Evolutionary conservation across 1,140 invertebrate genomes (phyloP).

Genomic region (Zaprionus lachaisei): DNA sequence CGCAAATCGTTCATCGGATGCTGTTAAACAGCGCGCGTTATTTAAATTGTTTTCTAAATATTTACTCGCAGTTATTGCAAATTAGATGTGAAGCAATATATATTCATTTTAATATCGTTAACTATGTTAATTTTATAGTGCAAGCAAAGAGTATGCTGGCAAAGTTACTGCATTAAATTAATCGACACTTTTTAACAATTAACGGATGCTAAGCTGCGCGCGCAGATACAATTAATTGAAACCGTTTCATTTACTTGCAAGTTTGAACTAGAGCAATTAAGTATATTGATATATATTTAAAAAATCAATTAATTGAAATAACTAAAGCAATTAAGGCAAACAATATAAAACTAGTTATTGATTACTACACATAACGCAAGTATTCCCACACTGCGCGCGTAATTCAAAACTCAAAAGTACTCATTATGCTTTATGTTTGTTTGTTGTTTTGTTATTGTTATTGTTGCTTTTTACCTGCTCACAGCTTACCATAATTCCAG

Average conservation of each 20-base stretch:
- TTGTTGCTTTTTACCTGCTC: neutral
- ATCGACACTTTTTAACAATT: neutral
- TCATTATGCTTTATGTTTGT: neutral
- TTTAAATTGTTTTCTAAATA: neutral
- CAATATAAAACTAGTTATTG: too few species aligned
- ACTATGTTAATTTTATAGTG: neutral
- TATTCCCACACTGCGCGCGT: neutral
- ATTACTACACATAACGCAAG: neutral
- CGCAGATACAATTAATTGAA: neutral
- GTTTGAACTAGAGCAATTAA: too few species aligned
- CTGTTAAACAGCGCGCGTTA: neutral
- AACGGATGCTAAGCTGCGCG: neutral
- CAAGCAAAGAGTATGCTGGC: too few species aligned
- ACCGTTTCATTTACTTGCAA: too few species aligned
- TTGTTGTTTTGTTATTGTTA: neutral
- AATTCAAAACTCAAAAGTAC: neutral
- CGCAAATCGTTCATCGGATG: neutral
- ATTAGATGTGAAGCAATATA: neutral
- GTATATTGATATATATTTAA: neutral
- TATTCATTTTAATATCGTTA: neutral
- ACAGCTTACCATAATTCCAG: conserved; percentile 4
- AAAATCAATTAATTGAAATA: neutral
- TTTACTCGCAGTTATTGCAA: neutral
- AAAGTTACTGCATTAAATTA: neutral
- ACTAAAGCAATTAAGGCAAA: too few species aligned